Evolutionary conservation across 2,888 invertebrate genomes (phyloP).

Genomic region (Dynastes hyllus): DNA sequence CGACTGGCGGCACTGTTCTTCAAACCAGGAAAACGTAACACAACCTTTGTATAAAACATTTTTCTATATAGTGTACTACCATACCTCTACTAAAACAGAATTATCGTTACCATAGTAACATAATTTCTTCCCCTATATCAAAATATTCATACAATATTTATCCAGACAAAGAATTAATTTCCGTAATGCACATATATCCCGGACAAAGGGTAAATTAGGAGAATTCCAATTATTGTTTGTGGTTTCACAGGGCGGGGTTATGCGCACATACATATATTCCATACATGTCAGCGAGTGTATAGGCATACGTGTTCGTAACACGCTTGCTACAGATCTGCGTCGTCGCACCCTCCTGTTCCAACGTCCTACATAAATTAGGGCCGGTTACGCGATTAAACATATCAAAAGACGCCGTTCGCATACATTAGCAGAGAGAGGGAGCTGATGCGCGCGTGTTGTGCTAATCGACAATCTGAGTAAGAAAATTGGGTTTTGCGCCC

Average conservation of each 20-base stretch:
- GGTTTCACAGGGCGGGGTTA: not conserved
- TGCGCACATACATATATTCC: not conserved
- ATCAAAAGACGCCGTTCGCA: constrained; percentile 40
- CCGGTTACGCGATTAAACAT: constrained; percentile 38
- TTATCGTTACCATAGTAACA: too few species aligned
- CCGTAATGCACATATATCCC: constrained; percentile 24
- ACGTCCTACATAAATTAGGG: constrained; percentile 37
- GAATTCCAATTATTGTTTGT: constrained; percentile 28
- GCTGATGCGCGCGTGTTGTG: not conserved
- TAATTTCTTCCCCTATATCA: too few species aligned
- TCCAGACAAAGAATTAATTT: constrained; percentile 4
- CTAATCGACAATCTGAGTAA: constrained; percentile 41
- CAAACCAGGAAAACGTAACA: too few species aligned
- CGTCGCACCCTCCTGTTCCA: not conserved
- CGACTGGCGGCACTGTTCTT: too few species aligned
- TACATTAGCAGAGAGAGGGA: constrained; percentile 5
- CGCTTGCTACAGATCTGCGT: not conserved
- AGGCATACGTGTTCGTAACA: not conserved
- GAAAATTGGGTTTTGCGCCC: constrained; percentile 24
- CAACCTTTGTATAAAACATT: too few species aligned
- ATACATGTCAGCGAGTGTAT: not conserved
- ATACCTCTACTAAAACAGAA: too few species aligned
- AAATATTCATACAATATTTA: not conserved
- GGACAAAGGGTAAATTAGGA: constrained; percentile 37
- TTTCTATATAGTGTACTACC: too few species aligned